Evolutionary conservation across 1,140 invertebrate genomes (phyloP), one percentile per base, ranked within the genome.

Genomic region (Drosophila hydei): DNA sequence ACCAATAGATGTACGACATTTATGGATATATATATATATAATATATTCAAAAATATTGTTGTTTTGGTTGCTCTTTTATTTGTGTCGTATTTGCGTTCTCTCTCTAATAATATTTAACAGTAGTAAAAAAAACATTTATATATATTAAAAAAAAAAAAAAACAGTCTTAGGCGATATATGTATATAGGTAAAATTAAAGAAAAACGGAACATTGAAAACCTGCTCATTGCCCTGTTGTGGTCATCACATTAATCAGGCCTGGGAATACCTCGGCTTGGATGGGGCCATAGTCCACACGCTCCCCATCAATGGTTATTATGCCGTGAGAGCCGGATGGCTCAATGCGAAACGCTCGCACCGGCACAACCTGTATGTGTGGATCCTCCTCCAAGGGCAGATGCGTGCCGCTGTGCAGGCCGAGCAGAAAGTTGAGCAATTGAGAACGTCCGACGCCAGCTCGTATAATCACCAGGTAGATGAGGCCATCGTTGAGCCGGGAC

Each of bases 261-360:
- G 96, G 95, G 83, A 98, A 94, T 48, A 99, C 94, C 92, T 98
- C 97, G 1, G 95, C 97, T 92, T 99, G 97, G 25, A 96, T 93
- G 0, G 97, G 95, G 4, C 96, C 96, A 81, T 96, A 97, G 21
- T 96, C 95, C 1, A 98, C 95, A 18, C 94, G 93, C 89, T 99
- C 98, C 5, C 98, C 98, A 92, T 99, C 98, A 1, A 99, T 95
- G 2, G 96, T 97, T 12, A 99, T 93, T 70, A 96, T 94, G 1
- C 97, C 97, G 19, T 80, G 81, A 40, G 78, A 76, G n/a, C 93
- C 93, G 1, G 92, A 85, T 0, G 98, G 98, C 79, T 98, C 97
- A 77, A 99, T 94, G 45, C 97, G 94, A 91, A 99, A 98, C 0
- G 97, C 97, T 62, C 93, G 94, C 0, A 98, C 96, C 0, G 97